Conservation (phyloP, 2,797 vertebrate genomes). For the Echeneis naucrates region DNA sequence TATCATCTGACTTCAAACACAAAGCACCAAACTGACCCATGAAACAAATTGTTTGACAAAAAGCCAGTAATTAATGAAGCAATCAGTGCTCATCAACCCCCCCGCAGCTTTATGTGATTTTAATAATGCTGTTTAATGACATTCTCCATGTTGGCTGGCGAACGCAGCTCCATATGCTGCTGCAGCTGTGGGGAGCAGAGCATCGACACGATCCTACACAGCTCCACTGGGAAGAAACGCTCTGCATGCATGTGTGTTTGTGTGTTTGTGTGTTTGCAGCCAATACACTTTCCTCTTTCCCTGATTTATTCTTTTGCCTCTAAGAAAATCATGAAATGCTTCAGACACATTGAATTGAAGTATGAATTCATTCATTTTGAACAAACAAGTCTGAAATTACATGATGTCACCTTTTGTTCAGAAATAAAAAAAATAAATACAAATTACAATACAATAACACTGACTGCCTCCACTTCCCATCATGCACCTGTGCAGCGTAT, state of each 20-base stretch:
- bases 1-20: slow-evolving; percentile 28
- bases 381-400: too few species aligned
- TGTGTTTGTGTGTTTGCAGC: neutral
- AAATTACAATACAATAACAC: too few species aligned
- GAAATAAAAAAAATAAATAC: too few species aligned
- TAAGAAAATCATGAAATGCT: neutral
- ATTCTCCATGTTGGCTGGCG: slow-evolving; percentile 43
- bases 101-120: slow-evolving; percentile 52
- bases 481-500: slow-evolving; percentile 66
- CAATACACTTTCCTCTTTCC: neutral
- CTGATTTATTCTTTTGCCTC: neutral
- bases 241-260: neutral
- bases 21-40: slow-evolving; percentile 7
- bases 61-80: slow-evolving; percentile 40
- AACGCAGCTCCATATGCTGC: slow-evolving; percentile 69
- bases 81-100: slow-evolving; percentile 23
- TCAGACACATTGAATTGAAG: too few species aligned
- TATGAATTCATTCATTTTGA: too few species aligned
- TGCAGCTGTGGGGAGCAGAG: slow-evolving; percentile 55
- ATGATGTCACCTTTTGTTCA: too few species aligned
- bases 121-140: slow-evolving; percentile 71
- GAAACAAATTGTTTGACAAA: slow-evolving; percentile 27
- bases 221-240: slow-evolving; percentile 27
- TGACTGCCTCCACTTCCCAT: slow-evolving; percentile 23
- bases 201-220: slow-evolving; percentile 40